These are phyloP conservation scores for Chouioia cunea DNA, from an alignment of 2,888 invertebrate genomes.

Conservation along the genomic window DNA sequence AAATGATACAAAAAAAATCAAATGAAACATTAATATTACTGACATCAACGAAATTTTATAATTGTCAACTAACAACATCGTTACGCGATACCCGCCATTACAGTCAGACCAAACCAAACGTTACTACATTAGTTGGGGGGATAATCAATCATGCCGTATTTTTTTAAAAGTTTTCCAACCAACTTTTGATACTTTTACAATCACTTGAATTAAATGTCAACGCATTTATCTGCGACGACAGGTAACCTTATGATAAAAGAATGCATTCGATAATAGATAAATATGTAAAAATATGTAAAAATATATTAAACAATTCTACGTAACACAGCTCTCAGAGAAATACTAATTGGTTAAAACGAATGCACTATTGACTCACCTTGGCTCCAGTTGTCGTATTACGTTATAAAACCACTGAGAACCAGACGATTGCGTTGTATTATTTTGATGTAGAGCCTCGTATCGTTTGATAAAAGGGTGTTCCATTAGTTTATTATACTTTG, in stretches of 20 bases:
- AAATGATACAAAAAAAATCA: constrained; percentile 34
- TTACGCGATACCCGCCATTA: constrained; percentile 40
- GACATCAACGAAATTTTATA: constrained; percentile 13
- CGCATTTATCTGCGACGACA: constrained; percentile 33
- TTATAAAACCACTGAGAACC: constrained; percentile 81
- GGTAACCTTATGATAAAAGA: constrained; percentile 33
- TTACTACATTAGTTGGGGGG: constrained; percentile 66
- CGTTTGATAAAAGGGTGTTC: constrained; percentile 89
- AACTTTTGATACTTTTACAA: constrained; percentile 42
- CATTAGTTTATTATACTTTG: constrained; percentile 92
- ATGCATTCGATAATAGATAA: constrained; percentile 39
- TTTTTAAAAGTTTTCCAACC: constrained; percentile 28
- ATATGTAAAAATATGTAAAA: constrained; percentile 28
- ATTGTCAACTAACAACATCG: constrained; percentile 29
- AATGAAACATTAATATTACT: constrained; percentile 17
- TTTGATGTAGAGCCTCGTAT: constrained; percentile 72
- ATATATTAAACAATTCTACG: constrained; percentile 46
- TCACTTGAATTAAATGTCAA: constrained; percentile 37
- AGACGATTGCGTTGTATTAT: constrained; percentile 57
- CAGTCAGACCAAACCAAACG: constrained; percentile 64
- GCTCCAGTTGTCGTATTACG: constrained; percentile 71
- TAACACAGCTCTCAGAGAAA: constrained; percentile 43
- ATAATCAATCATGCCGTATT: constrained; percentile 63
- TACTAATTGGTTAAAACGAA: constrained; percentile 31
- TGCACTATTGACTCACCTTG: constrained; percentile 59